Base-by-base conservation (phyloP, 2,888 invertebrate species). In the Drosophila planitibia region DNA sequence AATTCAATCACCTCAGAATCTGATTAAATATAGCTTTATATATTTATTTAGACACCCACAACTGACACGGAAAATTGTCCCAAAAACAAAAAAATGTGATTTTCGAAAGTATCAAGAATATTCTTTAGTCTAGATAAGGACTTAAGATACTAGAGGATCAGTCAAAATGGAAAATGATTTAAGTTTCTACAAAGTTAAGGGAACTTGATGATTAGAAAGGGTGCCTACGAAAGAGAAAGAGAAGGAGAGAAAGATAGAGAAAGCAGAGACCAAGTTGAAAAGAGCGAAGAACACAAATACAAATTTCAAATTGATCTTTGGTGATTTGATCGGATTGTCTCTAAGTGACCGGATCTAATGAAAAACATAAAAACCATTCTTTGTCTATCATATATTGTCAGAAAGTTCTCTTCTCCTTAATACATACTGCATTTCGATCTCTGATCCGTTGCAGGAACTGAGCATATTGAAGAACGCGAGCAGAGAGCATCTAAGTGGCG, bases 371-470 rank as follows among this genome's bases (percentile, higher is more conserved):
- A 33, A 39, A 39, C 19, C 19, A 39, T 39, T 39, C 7, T 9
- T 39, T 19, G 7, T 39, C 25, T 25, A 2, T 25, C 25, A 25
- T 25, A 3, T 9, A 9, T 19, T 39, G 19, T 19, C 4, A n/a
- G 4, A 19, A n/a, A 39, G 39, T 9, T 19, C 1, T 10, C 10
- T 9, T 39, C 19, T 39, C 4, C 39, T 37, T 35, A 35, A 14
- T 28, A 33, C 12, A 35, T 4, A 14, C 37, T 37, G 37, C 6
- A 19, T 33, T 25, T 22, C 22, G 6, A 28, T 37, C 1, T 55
- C 10, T 37, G 9, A n/a, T 49, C 19, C 0, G 0, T 55, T 37
- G n/a, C 63, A 85, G 87, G 70, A 82, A 1, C 25, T 82, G 28
- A 59, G 39, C 16, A 62, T 85, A 33, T 30, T 87, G 7, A 76